Conservation (phyloP, 2,113 vertebrate genomes). For the Vimba vimba region DNA sequence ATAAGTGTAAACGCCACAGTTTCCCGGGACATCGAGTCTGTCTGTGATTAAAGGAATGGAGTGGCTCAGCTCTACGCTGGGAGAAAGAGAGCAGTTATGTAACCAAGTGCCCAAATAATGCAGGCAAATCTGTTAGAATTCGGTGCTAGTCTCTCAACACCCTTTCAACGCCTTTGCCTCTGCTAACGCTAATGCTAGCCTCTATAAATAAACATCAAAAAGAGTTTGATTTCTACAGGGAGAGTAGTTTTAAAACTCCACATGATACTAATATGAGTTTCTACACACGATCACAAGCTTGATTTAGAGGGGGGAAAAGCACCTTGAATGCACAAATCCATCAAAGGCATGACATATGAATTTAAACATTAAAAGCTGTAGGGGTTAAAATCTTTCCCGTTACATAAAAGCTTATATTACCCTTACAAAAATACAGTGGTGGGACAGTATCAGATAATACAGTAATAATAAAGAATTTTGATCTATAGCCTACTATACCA, state of each 20-base stretch:
- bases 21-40: not conserved
- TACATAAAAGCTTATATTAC: not conserved
- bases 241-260: not conserved
- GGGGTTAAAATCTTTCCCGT: not conserved
- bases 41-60: conserved; percentile 18
- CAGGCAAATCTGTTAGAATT: conserved; percentile 19
- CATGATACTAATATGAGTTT: not conserved
- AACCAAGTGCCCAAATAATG: conserved; percentile 40
- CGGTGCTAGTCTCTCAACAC: not conserved
- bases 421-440: not conserved
- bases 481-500: not conserved
- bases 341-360: not conserved
- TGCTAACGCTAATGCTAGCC: conserved; percentile 13
- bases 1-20: not conserved
- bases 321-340: not conserved
- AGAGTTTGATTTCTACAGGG: not conserved
- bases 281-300: not conserved
- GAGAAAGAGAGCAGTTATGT: conserved; percentile 33
- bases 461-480: not conserved
- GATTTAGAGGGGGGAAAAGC: not conserved
- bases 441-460: not conserved
- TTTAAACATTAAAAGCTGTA: conserved; percentile 6
- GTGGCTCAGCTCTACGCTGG: not conserved
- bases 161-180: not conserved
- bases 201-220: conserved; percentile 25